Conservation (phyloP, 1,140 invertebrate species). For the Drosophila parabipectinata region DNA sequence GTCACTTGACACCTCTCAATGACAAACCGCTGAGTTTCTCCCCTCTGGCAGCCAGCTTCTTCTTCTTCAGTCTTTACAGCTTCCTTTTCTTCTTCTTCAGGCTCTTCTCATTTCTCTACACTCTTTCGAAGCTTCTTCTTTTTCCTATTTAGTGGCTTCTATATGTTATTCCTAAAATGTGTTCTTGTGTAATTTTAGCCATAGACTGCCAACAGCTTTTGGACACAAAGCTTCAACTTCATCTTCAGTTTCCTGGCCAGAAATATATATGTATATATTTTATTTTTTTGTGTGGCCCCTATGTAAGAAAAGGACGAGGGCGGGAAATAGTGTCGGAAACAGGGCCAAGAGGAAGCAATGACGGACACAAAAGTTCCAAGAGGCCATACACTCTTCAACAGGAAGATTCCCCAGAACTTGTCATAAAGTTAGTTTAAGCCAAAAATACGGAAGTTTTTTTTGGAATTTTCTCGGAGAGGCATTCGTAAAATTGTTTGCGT, state of each 20-base stretch:
- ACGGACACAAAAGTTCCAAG: conserved; percentile 30
- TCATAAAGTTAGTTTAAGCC: conserved; percentile 30
- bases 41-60: conserved; percentile 23
- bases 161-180: conserved; percentile 10
- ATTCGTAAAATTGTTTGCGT: neutral
- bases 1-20: conserved; percentile 75
- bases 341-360: conserved; percentile 5
- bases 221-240: conserved; percentile 26
- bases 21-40: conserved; percentile 66
- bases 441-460: conserved; percentile 26
- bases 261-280: conserved; percentile 11
- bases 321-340: neutral
- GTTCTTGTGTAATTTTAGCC: conserved; percentile 23
- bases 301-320: neutral
- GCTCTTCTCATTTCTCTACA: neutral
- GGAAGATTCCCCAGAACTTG: conserved; percentile 27
- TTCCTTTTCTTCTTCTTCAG: conserved; percentile 1
- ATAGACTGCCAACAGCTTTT: conserved; percentile 42
- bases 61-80: conserved; percentile 5
- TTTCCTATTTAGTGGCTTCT: conserved; percentile 2
- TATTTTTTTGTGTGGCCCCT: conserved; percentile 10
- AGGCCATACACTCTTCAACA: conserved; percentile 27
- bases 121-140: conserved; percentile 4
- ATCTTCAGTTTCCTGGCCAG: conserved; percentile 30
- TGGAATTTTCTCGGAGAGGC: neutral